These are phyloP conservation scores for Phrynosoma platyrhinos DNA, from an alignment of 2,113 vertebrate species.

Conservation along the genomic window DNA sequence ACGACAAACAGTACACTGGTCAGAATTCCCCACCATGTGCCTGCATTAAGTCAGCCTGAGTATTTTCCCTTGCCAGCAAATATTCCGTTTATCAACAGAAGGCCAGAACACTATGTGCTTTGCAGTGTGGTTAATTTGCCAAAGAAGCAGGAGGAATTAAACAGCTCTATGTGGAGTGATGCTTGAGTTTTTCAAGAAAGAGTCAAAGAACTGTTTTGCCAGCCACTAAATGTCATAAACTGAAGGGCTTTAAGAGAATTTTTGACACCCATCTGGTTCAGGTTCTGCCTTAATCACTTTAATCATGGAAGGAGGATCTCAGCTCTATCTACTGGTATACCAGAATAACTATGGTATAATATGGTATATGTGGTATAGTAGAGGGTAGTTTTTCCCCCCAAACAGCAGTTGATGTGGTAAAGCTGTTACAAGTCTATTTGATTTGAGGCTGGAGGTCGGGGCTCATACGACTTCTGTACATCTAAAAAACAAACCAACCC, in stretches of 20 bases:
- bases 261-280: background rate
- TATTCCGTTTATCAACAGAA: conserved; percentile 1
- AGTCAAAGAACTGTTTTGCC: background rate
- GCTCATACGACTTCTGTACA: background rate
- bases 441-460: background rate
- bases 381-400: background rate
- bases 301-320: background rate
- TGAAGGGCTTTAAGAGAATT: background rate
- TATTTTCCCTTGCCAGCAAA: background rate
- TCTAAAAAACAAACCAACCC: background rate
- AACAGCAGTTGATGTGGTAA: background rate
- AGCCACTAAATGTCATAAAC: background rate
- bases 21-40: background rate
- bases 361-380: background rate
- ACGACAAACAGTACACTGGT: too few species aligned
- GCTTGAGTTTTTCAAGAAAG: background rate
- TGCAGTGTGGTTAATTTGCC: background rate
- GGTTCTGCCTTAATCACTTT: too few species aligned
- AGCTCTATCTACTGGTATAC: background rate
- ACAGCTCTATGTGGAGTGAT: background rate
- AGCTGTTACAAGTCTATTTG: background rate
- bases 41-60: background rate
- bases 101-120: background rate
- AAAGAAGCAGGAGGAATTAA: background rate
- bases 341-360: background rate